Base-by-base conservation (phyloP, 2,113 vertebrate genomes). In the Phalacrocorax aristotelis region DNA sequence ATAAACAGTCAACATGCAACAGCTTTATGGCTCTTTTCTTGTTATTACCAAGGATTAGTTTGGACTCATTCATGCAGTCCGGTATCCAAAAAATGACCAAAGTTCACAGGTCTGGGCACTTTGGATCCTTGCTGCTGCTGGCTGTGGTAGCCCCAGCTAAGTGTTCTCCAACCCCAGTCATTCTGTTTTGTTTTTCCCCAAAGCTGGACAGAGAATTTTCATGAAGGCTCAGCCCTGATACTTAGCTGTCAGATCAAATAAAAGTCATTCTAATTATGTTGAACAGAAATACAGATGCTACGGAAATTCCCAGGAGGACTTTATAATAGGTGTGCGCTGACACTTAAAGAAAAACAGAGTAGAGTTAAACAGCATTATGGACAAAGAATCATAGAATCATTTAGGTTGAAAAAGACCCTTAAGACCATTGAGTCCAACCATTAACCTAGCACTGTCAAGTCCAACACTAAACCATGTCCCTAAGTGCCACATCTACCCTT, bases 181-280 rank as follows among this genome's bases (percentile, higher is more conserved):
- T 78, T 80, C 26, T 27, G 16, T 54, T 86, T 36, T 48, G 21
- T 7, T 92, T 88, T 95, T 78, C 65, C 60, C 74, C 82, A 48
- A 44, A 78, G 38, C 30, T 89, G 74, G 77, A 79, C 65, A 79
- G 70, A 91, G 15, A 12, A 83, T 83, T 87, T 89, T 87, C 29
- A 68, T 66, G 80, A 87, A 68, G 22, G 54, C 20, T 89, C 74
- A 87, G n/a, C 51, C 27, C 51, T 93, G 78, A 87, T 62, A 75
- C 55, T 84, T 64, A 91, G 69, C 74, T 94, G 89, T 87, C 93
- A 87, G 74, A 93, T 93, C 83, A 94, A 85, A 96, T 96, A 75
- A 87, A 91, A 84, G 66, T 94, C 36, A 66, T 91, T 94, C 23
- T 69, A 87, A 95, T 95, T 91, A 87, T 79, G 38, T 36, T 76